phyloP scores from a whole-genome alignment of 2,113 vertebrate genomes.

The Alligator mississippiensis region DNA sequence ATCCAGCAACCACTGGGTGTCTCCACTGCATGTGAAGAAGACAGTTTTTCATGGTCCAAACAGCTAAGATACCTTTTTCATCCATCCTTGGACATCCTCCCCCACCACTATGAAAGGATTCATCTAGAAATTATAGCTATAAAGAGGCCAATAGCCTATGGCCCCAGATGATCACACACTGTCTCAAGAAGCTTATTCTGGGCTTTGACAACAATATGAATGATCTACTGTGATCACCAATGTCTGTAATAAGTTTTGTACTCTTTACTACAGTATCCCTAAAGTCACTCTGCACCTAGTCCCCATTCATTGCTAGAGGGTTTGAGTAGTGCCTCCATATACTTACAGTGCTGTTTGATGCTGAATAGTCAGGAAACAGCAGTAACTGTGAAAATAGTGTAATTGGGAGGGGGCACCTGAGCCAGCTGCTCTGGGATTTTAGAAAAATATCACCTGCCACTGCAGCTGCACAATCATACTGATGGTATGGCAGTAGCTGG shows the following conservation, averaged over 20 bases:
- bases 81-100: background rate
- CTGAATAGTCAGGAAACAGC: background rate
- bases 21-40: background rate
- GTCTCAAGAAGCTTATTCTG: background rate
- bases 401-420: background rate
- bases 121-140: background rate
- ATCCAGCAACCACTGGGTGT: background rate
- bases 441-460: too few species aligned
- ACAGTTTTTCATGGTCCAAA: background rate
- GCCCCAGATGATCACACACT: background rate
- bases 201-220: background rate
- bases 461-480: too few species aligned
- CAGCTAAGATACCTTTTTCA: background rate
- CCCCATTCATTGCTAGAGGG: background rate
- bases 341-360: background rate
- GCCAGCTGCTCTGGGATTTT: too few species aligned
- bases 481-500: too few species aligned
- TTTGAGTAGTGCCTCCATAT: background rate
- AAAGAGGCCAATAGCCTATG: background rate
- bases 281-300: background rate
- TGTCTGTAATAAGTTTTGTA: background rate
- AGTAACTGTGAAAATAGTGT: background rate
- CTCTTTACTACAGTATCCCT: background rate
- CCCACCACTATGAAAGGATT: background rate
- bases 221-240: background rate